Base-by-base conservation (phyloP, 1,140 invertebrate genomes). In the Leucophenga varia region DNA sequence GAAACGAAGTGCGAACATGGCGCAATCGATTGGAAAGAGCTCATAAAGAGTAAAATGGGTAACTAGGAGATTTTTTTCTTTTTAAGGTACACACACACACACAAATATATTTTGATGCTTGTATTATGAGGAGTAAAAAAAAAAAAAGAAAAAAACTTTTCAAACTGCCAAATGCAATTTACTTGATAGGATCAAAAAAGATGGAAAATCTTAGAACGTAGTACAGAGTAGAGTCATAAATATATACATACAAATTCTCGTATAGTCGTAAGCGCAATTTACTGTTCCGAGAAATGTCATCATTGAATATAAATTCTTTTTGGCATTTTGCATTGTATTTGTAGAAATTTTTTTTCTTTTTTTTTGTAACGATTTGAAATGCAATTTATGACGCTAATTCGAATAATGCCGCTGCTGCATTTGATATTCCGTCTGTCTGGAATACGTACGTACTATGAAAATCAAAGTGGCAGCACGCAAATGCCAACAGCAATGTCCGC, bases 341-440 rank as follows among this genome's bases (percentile, higher is more conserved):
- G 64, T 18, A 50, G 47, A 64, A 67, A 67, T 67, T 67, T 64
- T n/a, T n/a, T n/a, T n/a, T n/a, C n/a, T n/a, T n/a, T n/a, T n/a
- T n/a, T n/a, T n/a, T n/a, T n/a, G n/a, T n/a, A 64, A 67, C 63
- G 63, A 67, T 67, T 67, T 68, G n/a, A 67, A 67, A 67, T 68
- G 54, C 63, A 64, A 67, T 67, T 67, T 67, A 67, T 64, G 63
- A 64, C 63, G 63, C 63, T 67, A 67, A 67, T 67, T 67, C 63
- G 54, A 25, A 25, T 25, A 10, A 25, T 25, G 22, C 5, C 22
- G 10, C 22, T 25, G 10, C 22, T 25, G 22, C 22, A 25, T 10
- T 10, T n/a, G n/a, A n/a, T n/a, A n/a, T n/a, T n/a, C n/a, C n/a
- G n/a, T n/a, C n/a, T n/a, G n/a, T n/a, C n/a, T n/a, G n/a, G n/a